phyloP scores from a whole-genome alignment of 2,113 vertebrate genomes.

The Elaphurus davidianus region DNA sequence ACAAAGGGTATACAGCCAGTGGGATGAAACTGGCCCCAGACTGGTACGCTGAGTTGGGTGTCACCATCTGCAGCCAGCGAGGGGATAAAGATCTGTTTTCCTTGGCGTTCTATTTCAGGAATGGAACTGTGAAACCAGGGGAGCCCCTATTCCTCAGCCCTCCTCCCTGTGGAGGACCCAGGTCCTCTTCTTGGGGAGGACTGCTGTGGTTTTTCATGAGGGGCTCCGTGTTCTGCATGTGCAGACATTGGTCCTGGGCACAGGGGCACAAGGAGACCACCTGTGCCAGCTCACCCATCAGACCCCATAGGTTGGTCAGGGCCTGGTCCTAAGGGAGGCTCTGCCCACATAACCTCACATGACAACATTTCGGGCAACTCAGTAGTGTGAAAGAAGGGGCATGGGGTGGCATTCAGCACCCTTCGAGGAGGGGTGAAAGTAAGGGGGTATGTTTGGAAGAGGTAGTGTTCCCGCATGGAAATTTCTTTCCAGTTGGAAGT shows the following conservation, averaged over 20 bases:
- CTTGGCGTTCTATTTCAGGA: background rate
- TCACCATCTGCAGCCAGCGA: background rate
- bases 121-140: background rate
- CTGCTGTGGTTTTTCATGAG: background rate
- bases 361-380: background rate
- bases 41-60: background rate
- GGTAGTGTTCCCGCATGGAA: background rate
- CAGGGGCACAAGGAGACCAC: background rate
- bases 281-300: background rate
- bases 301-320: background rate
- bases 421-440: background rate
- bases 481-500: background rate
- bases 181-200: background rate
- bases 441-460: background rate
- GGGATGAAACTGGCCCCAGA: background rate
- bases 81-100: background rate
- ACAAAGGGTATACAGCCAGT: background rate
- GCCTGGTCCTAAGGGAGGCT: background rate
- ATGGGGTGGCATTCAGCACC: background rate
- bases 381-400: background rate
- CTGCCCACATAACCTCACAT: background rate
- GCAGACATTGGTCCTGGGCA: background rate
- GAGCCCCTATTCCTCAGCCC: background rate
- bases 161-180: background rate
- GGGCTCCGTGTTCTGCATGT: background rate